Evolutionary conservation across 2,113 vertebrate species (phyloP).

Genomic region (Ursus arctos): DNA sequence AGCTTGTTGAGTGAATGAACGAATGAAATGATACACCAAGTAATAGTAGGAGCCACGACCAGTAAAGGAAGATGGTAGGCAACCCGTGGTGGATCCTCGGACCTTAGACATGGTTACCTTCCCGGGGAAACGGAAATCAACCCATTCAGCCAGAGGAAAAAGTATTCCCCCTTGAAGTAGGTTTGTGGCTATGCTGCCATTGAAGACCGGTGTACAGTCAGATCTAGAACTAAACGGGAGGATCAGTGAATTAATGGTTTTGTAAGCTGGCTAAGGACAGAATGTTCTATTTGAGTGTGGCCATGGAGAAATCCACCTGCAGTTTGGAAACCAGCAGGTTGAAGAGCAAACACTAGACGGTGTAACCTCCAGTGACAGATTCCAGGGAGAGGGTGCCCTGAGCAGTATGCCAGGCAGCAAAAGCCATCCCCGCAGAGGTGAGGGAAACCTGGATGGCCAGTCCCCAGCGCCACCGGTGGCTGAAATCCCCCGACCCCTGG

Average conservation of each 20-base stretch:
- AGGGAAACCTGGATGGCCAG: neutral
- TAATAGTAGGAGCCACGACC: neutral
- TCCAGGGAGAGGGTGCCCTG: neutral
- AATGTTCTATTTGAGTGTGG: neutral
- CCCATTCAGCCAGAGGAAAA: neutral
- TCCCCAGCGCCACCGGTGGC: neutral
- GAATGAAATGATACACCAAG: neutral
- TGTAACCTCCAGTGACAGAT: neutral
- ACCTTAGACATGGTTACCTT: neutral
- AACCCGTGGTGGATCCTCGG: neutral
- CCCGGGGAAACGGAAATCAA: neutral
- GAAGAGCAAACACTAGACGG: neutral
- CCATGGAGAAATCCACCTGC: neutral
- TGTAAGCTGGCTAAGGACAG: neutral
- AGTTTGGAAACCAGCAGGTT: neutral
- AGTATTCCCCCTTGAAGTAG: neutral
- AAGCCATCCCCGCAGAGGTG: neutral
- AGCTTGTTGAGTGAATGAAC: neutral
- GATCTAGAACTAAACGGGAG: neutral
- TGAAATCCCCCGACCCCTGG: neutral
- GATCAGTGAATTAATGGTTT: neutral
- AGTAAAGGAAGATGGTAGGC: neutral
- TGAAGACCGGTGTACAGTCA: neutral
- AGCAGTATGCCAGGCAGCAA: neutral
- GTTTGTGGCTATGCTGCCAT: neutral